phyloP scores from a whole-genome alignment of 2,113 vertebrate genomes.

The Hemibagrus wyckioides region DNA sequence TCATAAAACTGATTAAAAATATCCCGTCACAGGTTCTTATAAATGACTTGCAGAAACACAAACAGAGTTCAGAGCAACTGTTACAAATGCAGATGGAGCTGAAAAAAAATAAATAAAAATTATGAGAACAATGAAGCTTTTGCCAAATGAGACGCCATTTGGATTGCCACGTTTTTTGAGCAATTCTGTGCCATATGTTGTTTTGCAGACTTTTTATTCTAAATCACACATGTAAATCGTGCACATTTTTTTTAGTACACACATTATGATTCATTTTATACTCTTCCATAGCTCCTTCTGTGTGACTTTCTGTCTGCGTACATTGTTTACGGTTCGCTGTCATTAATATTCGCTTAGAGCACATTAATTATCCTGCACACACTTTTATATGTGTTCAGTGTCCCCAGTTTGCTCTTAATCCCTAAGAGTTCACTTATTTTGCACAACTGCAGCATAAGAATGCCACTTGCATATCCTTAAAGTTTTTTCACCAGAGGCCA shows the following conservation, averaged over 20 bases:
- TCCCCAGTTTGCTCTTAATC: too few relatives aligned
- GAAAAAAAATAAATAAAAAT: too few relatives aligned
- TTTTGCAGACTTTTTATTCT: neutral
- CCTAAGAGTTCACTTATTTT: too few relatives aligned
- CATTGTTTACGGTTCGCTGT: too few relatives aligned
- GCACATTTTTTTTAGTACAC: neutral
- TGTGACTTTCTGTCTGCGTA: too few relatives aligned
- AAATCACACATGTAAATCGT: neutral
- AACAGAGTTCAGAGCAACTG: neutral
- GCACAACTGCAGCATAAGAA: too few relatives aligned
- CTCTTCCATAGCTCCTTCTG: too few relatives aligned
- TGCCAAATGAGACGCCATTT: neutral
- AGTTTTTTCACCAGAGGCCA: too few relatives aligned
- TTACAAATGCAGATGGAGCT: neutral
- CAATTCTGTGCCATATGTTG: neutral
- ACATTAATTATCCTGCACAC: too few relatives aligned
- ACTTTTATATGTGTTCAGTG: too few relatives aligned
- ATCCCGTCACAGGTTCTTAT: neutral
- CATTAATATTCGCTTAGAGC: too few relatives aligned
- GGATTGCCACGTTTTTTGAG: neutral
- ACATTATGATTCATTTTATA: neutral
- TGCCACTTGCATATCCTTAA: too few relatives aligned
- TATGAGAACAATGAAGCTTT: neutral
- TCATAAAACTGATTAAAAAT: neutral
- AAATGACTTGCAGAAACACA: neutral